Evolutionary conservation across 2,888 invertebrate genomes (phyloP).

Genomic region (Drosophila nigricruria): DNA sequence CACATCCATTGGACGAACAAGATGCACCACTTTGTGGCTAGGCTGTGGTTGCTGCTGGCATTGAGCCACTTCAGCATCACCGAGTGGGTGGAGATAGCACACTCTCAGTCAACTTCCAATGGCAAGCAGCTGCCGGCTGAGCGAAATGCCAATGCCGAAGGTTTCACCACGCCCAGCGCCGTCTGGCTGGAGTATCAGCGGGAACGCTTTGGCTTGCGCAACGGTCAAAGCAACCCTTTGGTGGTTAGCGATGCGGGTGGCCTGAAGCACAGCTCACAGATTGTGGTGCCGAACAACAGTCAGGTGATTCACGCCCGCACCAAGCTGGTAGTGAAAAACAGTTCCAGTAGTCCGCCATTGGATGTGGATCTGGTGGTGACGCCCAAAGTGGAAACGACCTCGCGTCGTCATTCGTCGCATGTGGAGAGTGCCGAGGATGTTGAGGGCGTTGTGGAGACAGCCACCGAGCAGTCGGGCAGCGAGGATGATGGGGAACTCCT

Average conservation of each 20-base stretch:
- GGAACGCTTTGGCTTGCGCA: conserved; percentile 74
- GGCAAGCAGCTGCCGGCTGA: conserved; percentile 11
- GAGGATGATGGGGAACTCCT: conserved; percentile 37
- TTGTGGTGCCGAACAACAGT: conserved; percentile 59
- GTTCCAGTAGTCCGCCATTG: conserved; percentile 22
- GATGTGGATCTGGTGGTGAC: conserved; percentile 44
- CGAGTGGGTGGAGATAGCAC: conserved; percentile 66
- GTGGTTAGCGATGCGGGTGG: conserved; percentile 62
- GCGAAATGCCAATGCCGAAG: conserved; percentile 19
- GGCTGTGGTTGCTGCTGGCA: conserved; percentile 36
- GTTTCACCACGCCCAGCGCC: conserved; percentile 75
- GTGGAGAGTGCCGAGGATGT: conserved; percentile 23
- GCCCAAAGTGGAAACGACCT: conserved; percentile 69
- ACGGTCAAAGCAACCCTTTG: conserved; percentile 54
- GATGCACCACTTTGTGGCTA: conserved; percentile 43
- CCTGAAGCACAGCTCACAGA: conserved; percentile 68
- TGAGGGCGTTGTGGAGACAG: conserved; percentile 35
- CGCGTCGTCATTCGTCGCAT: conserved; percentile 55
- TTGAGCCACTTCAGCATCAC: conserved; percentile 25
- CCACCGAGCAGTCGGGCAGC: conserved; percentile 31
- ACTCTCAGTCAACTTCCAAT: conserved; percentile 19
- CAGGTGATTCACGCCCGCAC: conserved; percentile 66
- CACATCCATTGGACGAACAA: conserved; percentile 19
- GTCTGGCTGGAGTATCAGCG: conserved; percentile 84
- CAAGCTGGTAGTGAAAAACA: conserved; percentile 52